Evolutionary conservation across 2,888 invertebrate species (phyloP), one percentile per base, ranked within the genome.

Genomic region (Sialis lutaria): DNA sequence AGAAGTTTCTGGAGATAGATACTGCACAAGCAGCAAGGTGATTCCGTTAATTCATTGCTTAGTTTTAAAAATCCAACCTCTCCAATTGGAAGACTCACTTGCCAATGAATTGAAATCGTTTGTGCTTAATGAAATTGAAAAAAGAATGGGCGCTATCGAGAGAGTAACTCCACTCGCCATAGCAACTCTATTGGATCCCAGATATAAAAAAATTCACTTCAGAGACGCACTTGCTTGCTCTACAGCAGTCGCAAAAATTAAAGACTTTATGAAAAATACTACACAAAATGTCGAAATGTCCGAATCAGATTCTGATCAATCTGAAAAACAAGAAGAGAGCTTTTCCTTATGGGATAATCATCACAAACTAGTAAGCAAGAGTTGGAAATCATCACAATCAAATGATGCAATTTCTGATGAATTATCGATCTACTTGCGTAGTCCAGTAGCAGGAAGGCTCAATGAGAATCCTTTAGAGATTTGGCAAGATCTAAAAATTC

Each of bases 1-100:
- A 40, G 57, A 61, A 57, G 50, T 60, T 35, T 59, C 54, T 35
- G 58, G 57, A 4, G 56, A 59, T 52, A 58, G 58, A 49, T 59
- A 60, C 32, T 33, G 22, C 35, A 43, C 43, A 5, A 43, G 43
- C 44, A 49, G 49, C 40, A 47, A 48, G 33, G 44, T 53, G 6
- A 51, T 53, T 42, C 51, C 50, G 9, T 34, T 51, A 6, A 33
- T 52, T 10, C 42, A 49, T 46, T 52, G 47, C 33, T 37, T 50
- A 10, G 37, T 50, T 49, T 50, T 46, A 33, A 50, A 51, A 51
- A 13, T 52, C 13, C 33, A 50, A 50, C 39, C 50, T 43, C 48
- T 50, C 41, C 32, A 40, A 47, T 1, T 52, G 31, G 48, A 49
- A 50, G 49, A 52, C 6, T 49, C 50, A 34, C 40, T 51, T 42